Evolutionary conservation across 2,113 vertebrate species (phyloP).

Genomic region (Ariopsis seemanni): DNA sequence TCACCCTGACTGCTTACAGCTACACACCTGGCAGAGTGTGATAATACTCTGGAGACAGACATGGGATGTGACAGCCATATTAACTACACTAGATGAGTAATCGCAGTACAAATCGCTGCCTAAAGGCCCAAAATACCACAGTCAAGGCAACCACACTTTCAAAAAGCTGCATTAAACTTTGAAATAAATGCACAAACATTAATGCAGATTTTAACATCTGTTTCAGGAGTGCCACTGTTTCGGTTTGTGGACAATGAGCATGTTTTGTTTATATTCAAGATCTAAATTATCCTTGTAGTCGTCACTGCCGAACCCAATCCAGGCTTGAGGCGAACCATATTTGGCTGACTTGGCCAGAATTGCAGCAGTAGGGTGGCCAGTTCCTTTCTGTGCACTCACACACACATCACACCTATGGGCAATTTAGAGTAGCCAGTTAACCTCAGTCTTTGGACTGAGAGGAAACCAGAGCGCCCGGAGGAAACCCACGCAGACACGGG

Average conservation of each 20-base stretch:
- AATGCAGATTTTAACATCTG: not conserved
- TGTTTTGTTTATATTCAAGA: not conserved
- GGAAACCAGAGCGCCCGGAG: too few relatives aligned
- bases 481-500: too few relatives aligned
- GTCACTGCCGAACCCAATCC: too few relatives aligned
- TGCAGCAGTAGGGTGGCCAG: too few relatives aligned
- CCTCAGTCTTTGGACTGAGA: too few relatives aligned
- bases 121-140: not conserved
- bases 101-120: conserved; percentile 40
- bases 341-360: too few relatives aligned
- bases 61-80: conserved; percentile 47
- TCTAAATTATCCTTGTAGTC: not conserved
- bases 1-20: conserved; percentile 45
- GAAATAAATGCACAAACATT: not conserved
- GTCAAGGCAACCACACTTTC: not conserved
- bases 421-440: too few relatives aligned
- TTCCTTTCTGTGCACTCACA: too few relatives aligned
- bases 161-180: not conserved
- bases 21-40: conserved; percentile 53
- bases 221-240: not conserved
- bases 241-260: not conserved
- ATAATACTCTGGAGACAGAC: conserved; percentile 51
- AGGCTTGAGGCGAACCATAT: too few relatives aligned
- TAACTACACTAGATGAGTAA: conserved; percentile 43
- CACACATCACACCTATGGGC: too few relatives aligned